Base-by-base conservation (phyloP, 2,888 invertebrate species). In the Chirona hameri region DNA sequence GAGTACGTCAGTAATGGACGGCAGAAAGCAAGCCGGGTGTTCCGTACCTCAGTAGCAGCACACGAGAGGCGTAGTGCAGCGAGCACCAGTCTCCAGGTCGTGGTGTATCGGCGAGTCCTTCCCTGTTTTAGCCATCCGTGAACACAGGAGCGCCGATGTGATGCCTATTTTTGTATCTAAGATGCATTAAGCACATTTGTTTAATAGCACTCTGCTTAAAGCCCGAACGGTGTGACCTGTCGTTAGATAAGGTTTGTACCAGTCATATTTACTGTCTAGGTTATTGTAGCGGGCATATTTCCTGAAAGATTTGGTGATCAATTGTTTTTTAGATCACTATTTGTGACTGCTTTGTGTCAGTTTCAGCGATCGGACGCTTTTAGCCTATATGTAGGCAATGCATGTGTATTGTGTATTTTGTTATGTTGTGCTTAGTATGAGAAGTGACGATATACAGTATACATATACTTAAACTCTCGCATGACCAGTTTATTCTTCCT, bases 11-110 rank as follows among this genome's bases (percentile, higher is more conserved):
- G 65, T n/a, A 12, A 21, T 24, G 18, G n/a, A 2, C 65, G 65
- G 10, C 7, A 12, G 31, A 39, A 31, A 29, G 15, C 72, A 14
- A n/a, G 29, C 31, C 31, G 60, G n/a, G 31, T 15, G 18, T 18
- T 18, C 52, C 52, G 72, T 72, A 72, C 72, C 72, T 72, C 72
- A 72, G 72, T 72, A 72, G 65, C 27, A 55, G 60, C 60, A 18
- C 21, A 24, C 60, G 60, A 21, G 57, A 29, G n/a, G 69, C 69
- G 69, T 29, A 27, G 14, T 12, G 52, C n/a, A n/a, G 12, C 52
- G 52, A 15, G 5, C 52, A 52, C 7, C 18, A 52, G 52, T 52
- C 15, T 4, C 52, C 52, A 39, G 39, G 39, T 39, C 39, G 39
- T 7, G 39, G 52, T 52, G 52, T 12, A 12, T 18, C 12, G 52